A percentile compares a stretch with the other conserved stretches of the same genome.
phyloP scores from a whole-genome alignment of 2,797 vertebrate genomes.

The Coendou prehensilis region DNA sequence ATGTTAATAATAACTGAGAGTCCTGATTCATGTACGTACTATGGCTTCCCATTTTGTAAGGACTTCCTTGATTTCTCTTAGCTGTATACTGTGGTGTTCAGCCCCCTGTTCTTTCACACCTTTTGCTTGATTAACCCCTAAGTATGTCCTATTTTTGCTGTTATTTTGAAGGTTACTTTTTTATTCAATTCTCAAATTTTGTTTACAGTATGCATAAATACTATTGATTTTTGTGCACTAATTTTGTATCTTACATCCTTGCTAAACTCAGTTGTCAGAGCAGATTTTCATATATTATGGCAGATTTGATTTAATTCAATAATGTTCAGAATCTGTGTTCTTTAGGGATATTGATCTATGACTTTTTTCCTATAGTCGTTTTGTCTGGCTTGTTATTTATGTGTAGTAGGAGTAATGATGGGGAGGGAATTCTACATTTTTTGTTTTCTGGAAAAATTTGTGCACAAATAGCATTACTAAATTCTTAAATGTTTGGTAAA shows the following conservation, averaged over 20 bases:
- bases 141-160: background rate
- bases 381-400: background rate
- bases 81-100: background rate
- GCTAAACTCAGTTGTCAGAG: background rate
- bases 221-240: background rate
- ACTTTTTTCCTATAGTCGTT: background rate
- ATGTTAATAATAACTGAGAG: background rate
- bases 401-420: background rate
- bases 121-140: background rate
- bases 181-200: background rate
- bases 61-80: background rate
- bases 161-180: background rate
- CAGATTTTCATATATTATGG: background rate
- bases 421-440: background rate
- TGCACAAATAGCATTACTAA: background rate
- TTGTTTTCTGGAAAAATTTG: background rate
- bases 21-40: background rate
- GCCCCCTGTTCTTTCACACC: background rate
- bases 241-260: background rate
- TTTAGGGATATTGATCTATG: background rate
- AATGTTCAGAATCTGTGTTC: background rate
- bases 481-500: background rate
- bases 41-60: too few relatives aligned
- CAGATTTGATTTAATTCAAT: background rate
- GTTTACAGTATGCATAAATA: background rate